These are phyloP conservation scores for Folsomia manolachei DNA, from an alignment of 2,888 invertebrate species.

Conservation along the genomic window DNA sequence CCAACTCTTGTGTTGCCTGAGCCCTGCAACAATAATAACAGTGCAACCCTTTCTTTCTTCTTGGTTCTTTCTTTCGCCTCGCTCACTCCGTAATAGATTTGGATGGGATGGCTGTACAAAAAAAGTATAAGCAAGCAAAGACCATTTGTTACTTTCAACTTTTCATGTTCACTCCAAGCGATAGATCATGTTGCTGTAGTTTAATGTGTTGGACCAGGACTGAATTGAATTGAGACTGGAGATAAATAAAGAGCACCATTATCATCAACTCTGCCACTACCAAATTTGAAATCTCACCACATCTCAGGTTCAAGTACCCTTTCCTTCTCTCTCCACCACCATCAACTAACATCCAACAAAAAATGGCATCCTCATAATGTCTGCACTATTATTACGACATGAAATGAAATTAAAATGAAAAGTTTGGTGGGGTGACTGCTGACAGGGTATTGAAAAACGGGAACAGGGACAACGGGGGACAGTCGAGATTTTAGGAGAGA, in stretches of 20 bases:
- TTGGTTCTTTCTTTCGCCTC: not conserved
- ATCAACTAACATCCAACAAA: no score
- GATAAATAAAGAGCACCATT: not conserved
- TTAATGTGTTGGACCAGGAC: no score
- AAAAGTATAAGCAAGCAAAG: not conserved
- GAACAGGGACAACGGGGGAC: no score
- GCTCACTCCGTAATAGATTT: not conserved
- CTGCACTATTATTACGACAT: no score
- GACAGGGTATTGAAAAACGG: no score
- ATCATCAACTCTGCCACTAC: not conserved
- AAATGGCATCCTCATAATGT: no score
- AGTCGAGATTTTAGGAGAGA: no score
- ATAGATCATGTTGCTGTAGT: constrained; percentile 12
- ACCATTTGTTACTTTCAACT: constrained; percentile 14
- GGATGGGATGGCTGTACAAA: not conserved
- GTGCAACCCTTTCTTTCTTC: not conserved
- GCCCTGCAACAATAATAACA: not conserved
- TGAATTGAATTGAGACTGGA: not conserved
- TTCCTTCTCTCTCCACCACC: not conserved
- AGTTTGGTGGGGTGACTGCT: no score
- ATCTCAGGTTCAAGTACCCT: not conserved
- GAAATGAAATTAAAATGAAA: no score
- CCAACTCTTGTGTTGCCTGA: not conserved
- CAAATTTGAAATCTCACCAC: not conserved
- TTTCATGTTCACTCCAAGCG: not conserved